Conservation (phyloP, 2,888 invertebrate genomes). For the Linnaemya vulpina region DNA sequence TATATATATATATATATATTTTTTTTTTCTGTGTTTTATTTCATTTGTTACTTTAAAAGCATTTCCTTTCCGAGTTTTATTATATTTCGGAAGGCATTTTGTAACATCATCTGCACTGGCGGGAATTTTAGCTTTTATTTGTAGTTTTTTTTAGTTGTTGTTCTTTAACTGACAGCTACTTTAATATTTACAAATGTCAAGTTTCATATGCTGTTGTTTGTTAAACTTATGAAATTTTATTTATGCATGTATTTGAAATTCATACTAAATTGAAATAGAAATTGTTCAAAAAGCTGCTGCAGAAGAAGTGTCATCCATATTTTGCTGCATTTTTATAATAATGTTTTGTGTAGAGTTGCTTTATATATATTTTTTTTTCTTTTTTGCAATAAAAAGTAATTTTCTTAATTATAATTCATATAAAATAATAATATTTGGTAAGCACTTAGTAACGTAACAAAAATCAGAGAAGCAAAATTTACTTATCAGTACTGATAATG, state of each 20-base stretch:
- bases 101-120: constrained; percentile 60
- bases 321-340: no score
- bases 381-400: not conserved
- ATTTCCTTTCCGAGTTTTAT: constrained; percentile 17
- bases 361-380: no score
- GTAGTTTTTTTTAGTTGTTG: no score
- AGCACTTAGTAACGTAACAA: no score
- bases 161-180: constrained; percentile 54
- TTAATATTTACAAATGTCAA: constrained; percentile 69
- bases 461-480: no score
- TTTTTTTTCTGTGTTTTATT: constrained; percentile 41
- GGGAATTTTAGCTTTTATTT: constrained; percentile 40
- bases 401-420: not conserved
- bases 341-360: not conserved
- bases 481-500: no score
- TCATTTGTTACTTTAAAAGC: constrained; percentile 53
- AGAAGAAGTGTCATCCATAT: not conserved
- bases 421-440: no score
- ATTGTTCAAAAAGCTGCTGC: not conserved
- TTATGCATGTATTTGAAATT: constrained; percentile 24
- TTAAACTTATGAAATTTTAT: constrained; percentile 46
- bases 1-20: no score
- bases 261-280: constrained; percentile 6
- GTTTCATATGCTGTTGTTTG: constrained; percentile 44
- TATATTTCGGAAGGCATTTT: constrained; percentile 30